Evolutionary conservation across 2,888 invertebrate species (phyloP), one percentile per base, ranked within the genome.

Genomic region (Trilocha varians): DNA sequence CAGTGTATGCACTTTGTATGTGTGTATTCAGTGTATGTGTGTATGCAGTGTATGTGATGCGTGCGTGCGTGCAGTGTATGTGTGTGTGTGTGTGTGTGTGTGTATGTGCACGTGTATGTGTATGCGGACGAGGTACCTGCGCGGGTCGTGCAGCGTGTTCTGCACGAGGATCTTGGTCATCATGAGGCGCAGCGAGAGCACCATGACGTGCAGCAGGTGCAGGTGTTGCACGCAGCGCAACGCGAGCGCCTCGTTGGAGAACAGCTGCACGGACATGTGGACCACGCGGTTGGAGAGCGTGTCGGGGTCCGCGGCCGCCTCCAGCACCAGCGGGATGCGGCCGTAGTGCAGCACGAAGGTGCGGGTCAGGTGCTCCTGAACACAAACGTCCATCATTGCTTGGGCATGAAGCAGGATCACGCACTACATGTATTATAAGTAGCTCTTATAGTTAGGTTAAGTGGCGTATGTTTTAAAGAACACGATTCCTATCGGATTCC

Each of bases 281-380:
- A 99, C 98, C 1, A 99, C 97, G 38, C 98, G 90, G 86, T 98
- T 98, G 61, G 97, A 96, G 3, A 98, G 86, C 3, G 94, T 96
- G 71, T 97, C 97, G 0, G 96, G 94, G 87, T 96, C 95, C 9
- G 88, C 87, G 0, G 95, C 93, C 62, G 90, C 89, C 65, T 96
- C 95, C 46, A 99, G 87, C 73, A 98, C 96, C 59, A 94, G 91
- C 13, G 97, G 95, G 59, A 98, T 97, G 60, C 97, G 91, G 52
- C 96, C 95, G 83, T 99, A 99, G 87, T 98, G 98, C 78, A 96
- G 89, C 48, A 98, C 97, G 83, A 99, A 98, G 5, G 97, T 95
- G 49, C 94, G 89, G 0, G 97, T 97, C 49, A 99, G 90, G 53
- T 96, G 94, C 66, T 96, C 96, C 94, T 92, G 76, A 39, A 48